A percentile compares a stretch with the other conserved stretches of the same genome.
Evolutionary conservation across 2,888 invertebrate genomes (phyloP).

Genomic region (Ferdinandea cuprea): DNA sequence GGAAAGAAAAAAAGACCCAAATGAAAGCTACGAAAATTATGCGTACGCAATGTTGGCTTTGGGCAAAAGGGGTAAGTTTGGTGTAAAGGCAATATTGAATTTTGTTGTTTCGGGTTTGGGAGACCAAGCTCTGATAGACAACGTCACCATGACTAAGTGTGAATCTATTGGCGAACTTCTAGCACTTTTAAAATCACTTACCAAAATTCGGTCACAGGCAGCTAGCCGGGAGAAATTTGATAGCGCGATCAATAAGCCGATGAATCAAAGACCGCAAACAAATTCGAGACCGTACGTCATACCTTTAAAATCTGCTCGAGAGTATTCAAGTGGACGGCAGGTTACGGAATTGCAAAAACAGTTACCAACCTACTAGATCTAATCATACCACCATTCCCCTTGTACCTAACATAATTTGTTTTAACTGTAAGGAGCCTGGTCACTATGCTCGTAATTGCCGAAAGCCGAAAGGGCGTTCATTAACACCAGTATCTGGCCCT

Average conservation of each 20-base stretch:
- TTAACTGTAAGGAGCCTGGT: neutral
- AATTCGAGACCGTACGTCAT: neutral
- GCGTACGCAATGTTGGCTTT: slow-evolving; percentile 20
- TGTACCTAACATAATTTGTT: neutral
- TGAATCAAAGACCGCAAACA: neutral
- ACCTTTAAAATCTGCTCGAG: neutral
- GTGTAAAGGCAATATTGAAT: slow-evolving; percentile 8
- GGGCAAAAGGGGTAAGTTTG: slow-evolving; percentile 25
- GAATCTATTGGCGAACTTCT: slow-evolving; percentile 1
- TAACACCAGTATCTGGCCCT: no score
- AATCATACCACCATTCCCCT: no score
- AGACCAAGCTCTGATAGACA: slow-evolving; percentile 8
- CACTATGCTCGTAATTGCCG: slow-evolving; percentile 21
- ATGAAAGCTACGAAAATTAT: slow-evolving; percentile 17
- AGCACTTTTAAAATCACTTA: slow-evolving; percentile 3
- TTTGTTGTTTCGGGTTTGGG: slow-evolving; percentile 36
- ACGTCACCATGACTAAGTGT: slow-evolving; percentile 4
- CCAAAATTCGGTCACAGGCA: slow-evolving; percentile 1
- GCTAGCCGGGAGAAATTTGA: neutral
- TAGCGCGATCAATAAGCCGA: no score
- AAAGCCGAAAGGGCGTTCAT: no score
- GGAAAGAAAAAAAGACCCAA: slow-evolving; percentile 1
- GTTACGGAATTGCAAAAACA: no score
- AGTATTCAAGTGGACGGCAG: no score
- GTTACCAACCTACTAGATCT: no score